Conservation (phyloP, 2,797 vertebrate species). For the Sebastes matsubarae region DNA sequence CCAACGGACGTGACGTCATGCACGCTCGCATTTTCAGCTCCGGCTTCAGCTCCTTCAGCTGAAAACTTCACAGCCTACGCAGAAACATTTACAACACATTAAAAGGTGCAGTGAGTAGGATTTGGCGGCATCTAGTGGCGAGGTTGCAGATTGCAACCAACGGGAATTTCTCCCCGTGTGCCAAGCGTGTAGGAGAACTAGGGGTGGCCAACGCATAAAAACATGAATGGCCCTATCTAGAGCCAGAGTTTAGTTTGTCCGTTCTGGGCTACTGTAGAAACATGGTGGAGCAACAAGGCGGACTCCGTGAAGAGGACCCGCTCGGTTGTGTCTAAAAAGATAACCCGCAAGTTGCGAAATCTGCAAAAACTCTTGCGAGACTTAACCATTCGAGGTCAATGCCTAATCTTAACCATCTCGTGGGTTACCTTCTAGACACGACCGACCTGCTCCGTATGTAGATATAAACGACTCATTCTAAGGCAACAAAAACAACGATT, state of each 20-base stretch:
- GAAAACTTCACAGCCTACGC: conserved; percentile 6
- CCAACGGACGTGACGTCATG: too few relatives aligned
- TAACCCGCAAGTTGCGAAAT: too few relatives aligned
- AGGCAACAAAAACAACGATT: too few relatives aligned
- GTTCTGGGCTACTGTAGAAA: neutral
- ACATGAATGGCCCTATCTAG: neutral
- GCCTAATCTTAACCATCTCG: too few relatives aligned
- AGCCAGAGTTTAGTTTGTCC: neutral
- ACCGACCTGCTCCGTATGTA: too few relatives aligned
- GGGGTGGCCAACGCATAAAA: neutral
- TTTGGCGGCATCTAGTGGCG: neutral
- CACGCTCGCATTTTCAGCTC: too few relatives aligned
- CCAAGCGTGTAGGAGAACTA: neutral
- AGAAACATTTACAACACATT: conserved; percentile 15
- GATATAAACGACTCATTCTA: too few relatives aligned
- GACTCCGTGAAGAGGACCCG: too few relatives aligned
- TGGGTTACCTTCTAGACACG: too few relatives aligned
- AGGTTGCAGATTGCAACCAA: neutral
- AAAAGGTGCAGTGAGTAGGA: neutral
- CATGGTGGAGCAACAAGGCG: neutral
- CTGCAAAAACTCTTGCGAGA: too few relatives aligned
- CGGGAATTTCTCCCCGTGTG: neutral
- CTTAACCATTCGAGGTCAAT: too few relatives aligned
- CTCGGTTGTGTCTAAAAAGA: too few relatives aligned
- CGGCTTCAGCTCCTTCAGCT: neutral